Conservation (phyloP, 2,797 vertebrate genomes). For the Otolemur crassicaudatus region DNA sequence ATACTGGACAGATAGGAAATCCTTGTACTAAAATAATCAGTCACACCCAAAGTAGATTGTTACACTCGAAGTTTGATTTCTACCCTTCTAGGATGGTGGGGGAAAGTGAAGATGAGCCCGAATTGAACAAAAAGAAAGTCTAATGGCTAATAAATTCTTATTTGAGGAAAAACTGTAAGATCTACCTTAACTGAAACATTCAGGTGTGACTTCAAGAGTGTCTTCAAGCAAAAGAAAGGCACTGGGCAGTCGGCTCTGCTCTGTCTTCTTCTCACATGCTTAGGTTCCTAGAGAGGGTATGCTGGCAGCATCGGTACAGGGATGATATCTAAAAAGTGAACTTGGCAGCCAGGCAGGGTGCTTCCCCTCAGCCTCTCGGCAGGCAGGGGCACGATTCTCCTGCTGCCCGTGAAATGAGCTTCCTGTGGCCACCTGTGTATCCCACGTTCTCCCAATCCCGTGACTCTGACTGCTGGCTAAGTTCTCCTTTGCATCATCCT, state of each 20-base stretch:
- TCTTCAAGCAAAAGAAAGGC: background rate
- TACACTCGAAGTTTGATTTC: background rate
- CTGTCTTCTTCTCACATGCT: background rate
- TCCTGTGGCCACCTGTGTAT: background rate
- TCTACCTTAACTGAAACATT: background rate
- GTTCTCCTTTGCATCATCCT: background rate
- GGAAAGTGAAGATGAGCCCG: background rate
- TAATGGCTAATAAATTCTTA: conserved; percentile 13
- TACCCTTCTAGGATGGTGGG: background rate
- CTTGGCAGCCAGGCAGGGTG: background rate
- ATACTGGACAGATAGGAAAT: background rate
- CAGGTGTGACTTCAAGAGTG: background rate
- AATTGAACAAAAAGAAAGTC: background rate
- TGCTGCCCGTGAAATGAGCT: background rate
- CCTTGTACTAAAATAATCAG: background rate
- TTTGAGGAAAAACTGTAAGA: background rate
- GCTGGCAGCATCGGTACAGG: background rate
- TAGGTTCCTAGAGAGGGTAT: background rate
- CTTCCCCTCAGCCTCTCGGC: background rate
- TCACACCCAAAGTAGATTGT: background rate
- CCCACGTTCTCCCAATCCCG: background rate
- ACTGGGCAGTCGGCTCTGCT: background rate
- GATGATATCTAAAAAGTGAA: background rate
- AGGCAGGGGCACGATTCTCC: background rate
- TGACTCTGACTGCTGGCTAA: background rate